phyloP scores from a whole-genome alignment of 1,140 invertebrate genomes.

The Trichonephila clavipes region DNA sequence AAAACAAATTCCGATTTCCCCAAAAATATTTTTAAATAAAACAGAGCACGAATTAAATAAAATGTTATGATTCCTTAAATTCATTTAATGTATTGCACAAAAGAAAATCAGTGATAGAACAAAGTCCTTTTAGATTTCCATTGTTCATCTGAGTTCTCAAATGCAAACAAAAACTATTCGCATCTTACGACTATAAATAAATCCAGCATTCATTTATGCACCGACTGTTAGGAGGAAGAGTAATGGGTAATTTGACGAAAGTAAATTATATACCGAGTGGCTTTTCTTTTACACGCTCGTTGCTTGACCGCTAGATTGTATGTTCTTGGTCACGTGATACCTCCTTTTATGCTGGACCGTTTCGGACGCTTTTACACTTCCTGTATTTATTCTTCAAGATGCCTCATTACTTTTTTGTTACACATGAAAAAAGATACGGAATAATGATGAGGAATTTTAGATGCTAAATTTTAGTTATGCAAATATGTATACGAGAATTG shows the following conservation, averaged over 20 bases:
- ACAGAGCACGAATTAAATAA: too few species aligned
- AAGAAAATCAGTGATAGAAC: too few species aligned
- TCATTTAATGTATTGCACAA: too few species aligned
- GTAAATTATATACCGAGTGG: background rate
- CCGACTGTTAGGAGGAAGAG: background rate
- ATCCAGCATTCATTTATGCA: background rate
- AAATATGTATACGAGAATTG: background rate
- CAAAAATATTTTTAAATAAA: too few species aligned
- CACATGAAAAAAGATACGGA: background rate
- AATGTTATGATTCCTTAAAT: too few species aligned
- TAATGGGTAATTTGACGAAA: background rate
- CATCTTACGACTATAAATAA: background rate
- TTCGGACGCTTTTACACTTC: background rate
- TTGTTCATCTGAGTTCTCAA: too few species aligned
- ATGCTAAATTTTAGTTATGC: background rate
- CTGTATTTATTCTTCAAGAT: background rate
- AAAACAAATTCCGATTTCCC: too few species aligned
- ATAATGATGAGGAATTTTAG: background rate
- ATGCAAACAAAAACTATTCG: too few species aligned
- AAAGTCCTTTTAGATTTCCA: too few species aligned
- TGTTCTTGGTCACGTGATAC: background rate
- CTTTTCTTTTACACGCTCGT: background rate
- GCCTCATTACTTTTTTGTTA: background rate
- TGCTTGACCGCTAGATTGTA: background rate
- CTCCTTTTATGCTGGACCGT: background rate